Percentiles rank a stretch among this genome's conserved stretches.
Evolutionary conservation across 2,888 invertebrate species (phyloP).

Genomic region (Lepidonotus clava): DNA sequence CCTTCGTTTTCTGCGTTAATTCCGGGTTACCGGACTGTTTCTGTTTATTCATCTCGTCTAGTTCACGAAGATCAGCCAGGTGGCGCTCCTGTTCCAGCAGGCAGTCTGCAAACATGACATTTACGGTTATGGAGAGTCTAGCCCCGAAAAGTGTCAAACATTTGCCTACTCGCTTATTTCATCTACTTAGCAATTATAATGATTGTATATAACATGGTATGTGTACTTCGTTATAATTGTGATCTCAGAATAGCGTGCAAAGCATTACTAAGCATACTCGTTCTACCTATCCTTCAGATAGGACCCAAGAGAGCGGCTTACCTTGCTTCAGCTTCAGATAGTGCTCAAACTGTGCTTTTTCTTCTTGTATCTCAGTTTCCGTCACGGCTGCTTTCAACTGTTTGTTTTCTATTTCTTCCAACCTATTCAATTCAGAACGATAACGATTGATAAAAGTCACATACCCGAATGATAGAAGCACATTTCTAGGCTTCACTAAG

Average conservation of each 20-base stretch:
- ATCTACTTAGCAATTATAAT: no score
- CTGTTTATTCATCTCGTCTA: background rate
- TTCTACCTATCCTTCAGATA: background rate
- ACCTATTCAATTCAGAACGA: no score
- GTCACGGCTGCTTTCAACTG: background rate
- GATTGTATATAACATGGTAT: no score
- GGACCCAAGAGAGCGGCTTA: background rate
- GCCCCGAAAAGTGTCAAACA: no score
- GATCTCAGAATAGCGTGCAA: background rate
- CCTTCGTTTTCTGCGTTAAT: constrained; percentile 86
- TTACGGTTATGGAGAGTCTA: no score
- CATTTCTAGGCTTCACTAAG: no score
- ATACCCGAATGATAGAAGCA: no score
- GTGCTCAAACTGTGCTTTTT: constrained; percentile 36
- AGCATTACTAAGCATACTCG: background rate
- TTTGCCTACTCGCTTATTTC: no score
- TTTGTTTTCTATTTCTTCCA: constrained; percentile 45
- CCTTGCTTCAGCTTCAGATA: constrained; percentile 54
- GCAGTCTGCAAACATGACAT: background rate
- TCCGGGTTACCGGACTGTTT: constrained; percentile 68
- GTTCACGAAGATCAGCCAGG: background rate
- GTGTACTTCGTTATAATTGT: no score
- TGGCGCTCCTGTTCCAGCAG: constrained; percentile 35
- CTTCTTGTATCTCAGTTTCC: constrained; percentile 8
- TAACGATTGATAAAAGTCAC: no score